Base-by-base conservation (phyloP, 2,888 invertebrate genomes). In the Erebia aethiops region DNA sequence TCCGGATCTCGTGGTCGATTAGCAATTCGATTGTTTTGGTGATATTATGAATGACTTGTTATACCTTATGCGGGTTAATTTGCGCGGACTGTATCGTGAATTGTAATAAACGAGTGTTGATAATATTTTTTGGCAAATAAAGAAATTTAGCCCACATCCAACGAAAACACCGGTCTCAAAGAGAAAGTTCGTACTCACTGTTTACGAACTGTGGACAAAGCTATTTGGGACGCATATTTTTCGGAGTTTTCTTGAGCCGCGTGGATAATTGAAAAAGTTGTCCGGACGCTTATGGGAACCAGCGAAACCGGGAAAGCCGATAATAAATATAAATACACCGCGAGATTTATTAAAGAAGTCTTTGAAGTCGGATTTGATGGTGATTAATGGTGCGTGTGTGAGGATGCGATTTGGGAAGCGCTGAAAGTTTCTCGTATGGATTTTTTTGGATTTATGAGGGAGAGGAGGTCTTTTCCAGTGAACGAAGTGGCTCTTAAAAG, bases 401-500 rank as follows among this genome's bases (percentile, higher is more conserved):
- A 87, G 80, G 86, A 89, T 91, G 90, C 87, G 81, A 81, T 86
- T 86, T 76, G 85, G 82, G 71, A 82, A 84, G 77, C 84, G 86
- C 77, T 89, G 81, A 88, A 77, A 74, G 75, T 68, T 79, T 80
- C 72, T 74, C 76, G 78, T 79, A 71, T 70, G 76, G 60, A 67
- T 52, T 60, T 67, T 52, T 35, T 67, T 79, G 81, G 86, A 91
- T 91, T 91, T 91, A 93, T 93, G 93, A 92, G 91, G 92, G 93
- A 92, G 81, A 88, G 93, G 85, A 87, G 92, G 86, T 93, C 93
- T 75, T 88, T 93, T 76, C 93, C 93, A 82, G 90, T 94, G 78
- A 92, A 86, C 90, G 93, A 93, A 87, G 92, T 93, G 92, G 93
- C 92, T 91, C 85, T 93, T 78, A 90, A 90, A 82, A 87, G 81